These are phyloP conservation scores for Polyommatus iphigenia DNA, from an alignment of 2,888 invertebrate genomes.

Conservation along the genomic window DNA sequence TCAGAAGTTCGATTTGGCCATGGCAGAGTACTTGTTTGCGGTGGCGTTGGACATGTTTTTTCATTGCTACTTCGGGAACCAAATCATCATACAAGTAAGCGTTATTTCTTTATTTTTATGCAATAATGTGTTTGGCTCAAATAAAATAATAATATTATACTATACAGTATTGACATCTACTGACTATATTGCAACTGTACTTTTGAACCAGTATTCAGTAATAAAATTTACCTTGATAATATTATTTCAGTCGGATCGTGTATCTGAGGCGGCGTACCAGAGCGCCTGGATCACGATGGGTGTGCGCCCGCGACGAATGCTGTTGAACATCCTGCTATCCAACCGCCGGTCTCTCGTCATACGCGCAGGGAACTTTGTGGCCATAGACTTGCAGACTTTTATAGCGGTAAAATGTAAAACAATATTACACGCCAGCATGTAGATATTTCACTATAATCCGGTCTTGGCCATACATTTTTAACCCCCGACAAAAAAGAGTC, in stretches of 20 bases:
- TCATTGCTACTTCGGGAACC: slow-evolving; percentile 69
- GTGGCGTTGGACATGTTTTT: slow-evolving; percentile 66
- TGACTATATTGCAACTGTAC: too few relatives aligned
- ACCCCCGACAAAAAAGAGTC: too few relatives aligned
- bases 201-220: too few relatives aligned
- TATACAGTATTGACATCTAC: not conserved
- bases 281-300: slow-evolving; percentile 62
- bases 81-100: slow-evolving; percentile 67
- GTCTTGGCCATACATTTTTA: too few relatives aligned
- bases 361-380: slow-evolving; percentile 61
- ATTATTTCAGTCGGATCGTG: slow-evolving; percentile 58
- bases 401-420: slow-evolving; percentile 48
- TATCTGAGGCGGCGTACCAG: slow-evolving; percentile 65
- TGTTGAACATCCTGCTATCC: slow-evolving; percentile 59
- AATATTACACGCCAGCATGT: not conserved
- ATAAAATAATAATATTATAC: not conserved
- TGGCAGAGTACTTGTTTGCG: slow-evolving; percentile 66
- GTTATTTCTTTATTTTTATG: not conserved
- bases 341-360: slow-evolving; percentile 52
- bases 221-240: too few relatives aligned
- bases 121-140: too few relatives aligned
- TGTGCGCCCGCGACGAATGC: slow-evolving; percentile 51
- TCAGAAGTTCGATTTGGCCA: slow-evolving; percentile 68
- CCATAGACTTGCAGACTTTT: slow-evolving; percentile 67
- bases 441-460: too few relatives aligned